phyloP scores from a whole-genome alignment of 2,888 invertebrate species.

The Synanthedon tipuliformis region DNA sequence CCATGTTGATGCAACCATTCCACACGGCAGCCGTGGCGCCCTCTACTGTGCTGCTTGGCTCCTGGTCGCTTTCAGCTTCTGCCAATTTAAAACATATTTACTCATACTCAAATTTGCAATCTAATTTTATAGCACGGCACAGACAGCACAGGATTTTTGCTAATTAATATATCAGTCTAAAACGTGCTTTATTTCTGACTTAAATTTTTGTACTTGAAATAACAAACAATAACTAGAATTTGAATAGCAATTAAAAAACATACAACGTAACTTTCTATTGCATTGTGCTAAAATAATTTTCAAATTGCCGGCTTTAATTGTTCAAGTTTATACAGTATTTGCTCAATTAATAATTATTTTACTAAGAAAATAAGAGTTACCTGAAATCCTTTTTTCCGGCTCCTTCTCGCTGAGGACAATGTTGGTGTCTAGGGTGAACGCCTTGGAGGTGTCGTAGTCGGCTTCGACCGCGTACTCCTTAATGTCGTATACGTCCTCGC shows the following conservation, averaged over 20 bases:
- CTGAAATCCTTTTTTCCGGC: background rate
- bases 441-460: conserved; percentile 35
- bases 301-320: too few species aligned
- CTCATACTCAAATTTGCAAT: background rate
- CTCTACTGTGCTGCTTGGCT: conserved; percentile 82
- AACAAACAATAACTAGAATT: too few species aligned
- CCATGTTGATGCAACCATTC: conserved; percentile 90
- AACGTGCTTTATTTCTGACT: too few species aligned
- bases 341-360: background rate
- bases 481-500: conserved; percentile 50
- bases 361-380: background rate
- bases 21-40: conserved; percentile 71
- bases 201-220: too few species aligned
- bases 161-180: too few species aligned
- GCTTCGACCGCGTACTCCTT: conserved; percentile 22
- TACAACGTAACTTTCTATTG: too few species aligned
- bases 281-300: too few species aligned
- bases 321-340: background rate
- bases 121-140: background rate
- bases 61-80: conserved; percentile 79
- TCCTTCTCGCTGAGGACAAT: conserved; percentile 17
- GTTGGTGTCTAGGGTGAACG: conserved; percentile 36
- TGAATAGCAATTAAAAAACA: too few species aligned
- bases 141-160: background rate
- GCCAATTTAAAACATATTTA: conserved; percentile 9